Conservation (phyloP, 2,797 vertebrate genomes). For the Anguilla pacifica region DNA sequence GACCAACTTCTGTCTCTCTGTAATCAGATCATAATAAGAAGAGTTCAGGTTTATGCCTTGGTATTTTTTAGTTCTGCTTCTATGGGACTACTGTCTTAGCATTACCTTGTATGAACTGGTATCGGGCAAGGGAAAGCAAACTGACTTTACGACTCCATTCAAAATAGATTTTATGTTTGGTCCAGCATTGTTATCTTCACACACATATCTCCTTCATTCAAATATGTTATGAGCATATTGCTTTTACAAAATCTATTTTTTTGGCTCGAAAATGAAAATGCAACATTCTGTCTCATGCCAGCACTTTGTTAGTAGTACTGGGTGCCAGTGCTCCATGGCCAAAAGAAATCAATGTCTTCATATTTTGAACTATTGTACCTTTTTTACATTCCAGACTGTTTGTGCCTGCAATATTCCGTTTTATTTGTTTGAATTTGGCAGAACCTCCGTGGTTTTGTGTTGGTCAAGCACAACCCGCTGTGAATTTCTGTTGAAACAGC, state of each 20-base stretch:
- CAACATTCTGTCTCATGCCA: not conserved
- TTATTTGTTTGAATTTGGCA: not conserved
- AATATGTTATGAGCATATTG: not conserved
- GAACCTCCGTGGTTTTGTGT: not conserved
- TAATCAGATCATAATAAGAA: too few species aligned
- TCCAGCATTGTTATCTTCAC: not conserved
- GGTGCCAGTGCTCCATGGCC: not conserved
- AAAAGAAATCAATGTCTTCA: not conserved
- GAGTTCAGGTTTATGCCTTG: too few species aligned
- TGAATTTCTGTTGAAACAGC: constrained; percentile 10
- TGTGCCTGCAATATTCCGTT: not conserved
- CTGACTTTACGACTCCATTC: too few species aligned
- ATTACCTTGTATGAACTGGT: too few species aligned
- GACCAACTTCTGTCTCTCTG: too few species aligned
- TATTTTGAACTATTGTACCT: not conserved
- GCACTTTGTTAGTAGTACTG: not conserved
- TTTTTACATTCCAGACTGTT: not conserved
- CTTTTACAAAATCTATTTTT: not conserved
- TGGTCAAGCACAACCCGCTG: not conserved
- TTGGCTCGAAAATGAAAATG: not conserved
- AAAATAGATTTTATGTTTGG: not conserved
- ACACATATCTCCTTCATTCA: not conserved
- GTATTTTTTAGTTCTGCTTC: too few species aligned
- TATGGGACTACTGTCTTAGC: too few species aligned
- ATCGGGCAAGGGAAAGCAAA: too few species aligned